Conservation (phyloP, 2,113 vertebrate species). For the Ahaetulla prasina region DNA sequence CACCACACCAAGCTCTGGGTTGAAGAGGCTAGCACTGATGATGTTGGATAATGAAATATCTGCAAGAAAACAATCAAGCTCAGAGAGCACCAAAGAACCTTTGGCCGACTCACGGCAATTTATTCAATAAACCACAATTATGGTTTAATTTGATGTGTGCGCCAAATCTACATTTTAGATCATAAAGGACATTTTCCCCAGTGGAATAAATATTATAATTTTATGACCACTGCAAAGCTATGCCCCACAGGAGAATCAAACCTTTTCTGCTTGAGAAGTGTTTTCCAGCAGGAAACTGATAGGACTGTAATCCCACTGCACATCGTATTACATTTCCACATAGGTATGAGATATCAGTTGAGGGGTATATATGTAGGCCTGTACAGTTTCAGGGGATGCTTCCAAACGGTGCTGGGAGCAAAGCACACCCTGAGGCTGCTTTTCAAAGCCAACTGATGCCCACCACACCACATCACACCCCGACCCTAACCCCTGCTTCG, state of each 20-base stretch:
- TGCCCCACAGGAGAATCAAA: not conserved
- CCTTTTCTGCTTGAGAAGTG: not conserved
- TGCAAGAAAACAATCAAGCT: not conserved
- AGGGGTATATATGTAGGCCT: not conserved
- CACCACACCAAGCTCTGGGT: not conserved
- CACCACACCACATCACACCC: not conserved
- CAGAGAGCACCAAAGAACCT: not conserved
- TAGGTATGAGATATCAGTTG: not conserved
- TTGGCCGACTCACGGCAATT: not conserved
- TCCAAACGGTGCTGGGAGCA: not conserved
- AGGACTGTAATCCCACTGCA: not conserved
- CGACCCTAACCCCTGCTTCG: not conserved
- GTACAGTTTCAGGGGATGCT: not conserved
- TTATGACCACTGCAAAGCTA: not conserved
- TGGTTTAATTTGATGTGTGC: not conserved
- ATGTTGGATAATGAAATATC: not conserved
- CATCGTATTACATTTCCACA: not conserved
- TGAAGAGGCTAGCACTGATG: not conserved
- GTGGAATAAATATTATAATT: not conserved
- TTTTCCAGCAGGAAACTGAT: not conserved
- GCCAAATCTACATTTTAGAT: not conserved
- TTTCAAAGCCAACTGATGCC: not conserved
- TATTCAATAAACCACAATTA: not conserved
- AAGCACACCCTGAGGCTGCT: not conserved
- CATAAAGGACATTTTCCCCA: not conserved